phyloP scores from a whole-genome alignment of 2,797 vertebrate genomes.

The Phataginus tetradactyla region DNA sequence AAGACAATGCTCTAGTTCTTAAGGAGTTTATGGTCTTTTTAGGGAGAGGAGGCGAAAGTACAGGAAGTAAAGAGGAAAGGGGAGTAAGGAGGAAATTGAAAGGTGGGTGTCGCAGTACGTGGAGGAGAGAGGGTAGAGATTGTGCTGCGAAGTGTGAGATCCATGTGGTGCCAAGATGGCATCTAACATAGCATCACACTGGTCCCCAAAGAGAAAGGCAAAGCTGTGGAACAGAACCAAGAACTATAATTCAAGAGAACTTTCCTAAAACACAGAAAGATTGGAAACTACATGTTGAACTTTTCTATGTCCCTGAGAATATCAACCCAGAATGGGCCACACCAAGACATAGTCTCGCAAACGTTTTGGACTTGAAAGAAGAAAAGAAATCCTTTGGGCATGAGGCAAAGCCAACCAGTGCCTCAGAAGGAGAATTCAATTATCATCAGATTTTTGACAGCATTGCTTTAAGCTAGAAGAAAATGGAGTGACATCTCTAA shows the following conservation, averaged over 20 bases:
- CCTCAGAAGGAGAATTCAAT: not conserved
- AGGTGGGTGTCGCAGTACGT: not conserved
- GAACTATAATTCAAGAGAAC: not conserved
- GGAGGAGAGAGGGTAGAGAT: too few species aligned
- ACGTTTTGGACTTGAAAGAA: not conserved
- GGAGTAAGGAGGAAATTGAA: not conserved
- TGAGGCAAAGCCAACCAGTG: not conserved
- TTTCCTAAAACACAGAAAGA: not conserved
- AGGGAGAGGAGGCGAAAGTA: not conserved
- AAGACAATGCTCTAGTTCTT: not conserved
- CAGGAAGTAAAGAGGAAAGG: not conserved
- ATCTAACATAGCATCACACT: not conserved
- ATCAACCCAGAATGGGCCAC: not conserved
- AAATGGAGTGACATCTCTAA: not conserved
- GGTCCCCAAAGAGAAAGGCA: not conserved
- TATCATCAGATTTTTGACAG: not conserved
- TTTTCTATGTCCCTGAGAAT: not conserved
- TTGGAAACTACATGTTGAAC: not conserved
- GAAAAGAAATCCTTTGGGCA: not conserved
- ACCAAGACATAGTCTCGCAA: not conserved
- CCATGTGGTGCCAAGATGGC: rapidly evolving
- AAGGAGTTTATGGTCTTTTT: not conserved
- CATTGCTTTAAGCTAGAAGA: not conserved
- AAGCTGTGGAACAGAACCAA: not conserved
- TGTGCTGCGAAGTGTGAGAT: not conserved